Base-by-base conservation (phyloP, 2,888 invertebrate genomes). In the Nemotelus nigrinus region DNA sequence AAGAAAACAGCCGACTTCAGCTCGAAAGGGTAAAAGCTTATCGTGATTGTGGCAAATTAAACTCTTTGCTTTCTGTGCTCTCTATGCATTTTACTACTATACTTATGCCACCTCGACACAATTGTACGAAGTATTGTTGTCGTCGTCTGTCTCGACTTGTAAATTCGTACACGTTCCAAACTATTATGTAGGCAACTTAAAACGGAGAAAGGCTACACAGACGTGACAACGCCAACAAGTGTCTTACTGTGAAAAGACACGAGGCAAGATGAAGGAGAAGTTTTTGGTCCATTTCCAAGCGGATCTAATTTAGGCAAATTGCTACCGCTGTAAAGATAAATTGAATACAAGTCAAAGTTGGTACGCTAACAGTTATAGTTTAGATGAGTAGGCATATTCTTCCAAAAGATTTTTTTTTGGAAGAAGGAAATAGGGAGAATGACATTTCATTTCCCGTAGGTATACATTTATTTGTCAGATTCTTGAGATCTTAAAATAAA, bases 21-120 rank as follows among this genome's bases (percentile, higher is more conserved):
- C 64, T 64, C 44, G 10, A 64, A 68, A 44, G 50, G 68, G 48
- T 50, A 39, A 68, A 47, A 44, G 50, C 68, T 68, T 68, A 68
- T 68, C 68, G 68, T 25, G 68, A 68, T 68, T 50, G 45, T 4
- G 50, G 39, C 50, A 68, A 68, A 68, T 68, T 48, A 50, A 68
- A 50, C 3, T 50, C 50, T 39, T 63, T 50, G 65, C 50, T n/a
- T 68, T 68, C 50, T 50, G 39, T 68, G n/a, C 50, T 68, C 53
- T 4, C 43, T 10, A 39, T 2, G 41, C 53, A 53, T 8, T 63
- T 5, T 41, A 43, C 63, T 41, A 25, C 25, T 25, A 25, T 25
- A 25, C 25, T 25, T 25, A 25, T 25, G 25, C 25, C 25, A 25
- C 25, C 25, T 25, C 25, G 25, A 25, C 25, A 25, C 25, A 25